phyloP scores from a whole-genome alignment of 2,113 vertebrate genomes.

The Percopsis transmontana region DNA sequence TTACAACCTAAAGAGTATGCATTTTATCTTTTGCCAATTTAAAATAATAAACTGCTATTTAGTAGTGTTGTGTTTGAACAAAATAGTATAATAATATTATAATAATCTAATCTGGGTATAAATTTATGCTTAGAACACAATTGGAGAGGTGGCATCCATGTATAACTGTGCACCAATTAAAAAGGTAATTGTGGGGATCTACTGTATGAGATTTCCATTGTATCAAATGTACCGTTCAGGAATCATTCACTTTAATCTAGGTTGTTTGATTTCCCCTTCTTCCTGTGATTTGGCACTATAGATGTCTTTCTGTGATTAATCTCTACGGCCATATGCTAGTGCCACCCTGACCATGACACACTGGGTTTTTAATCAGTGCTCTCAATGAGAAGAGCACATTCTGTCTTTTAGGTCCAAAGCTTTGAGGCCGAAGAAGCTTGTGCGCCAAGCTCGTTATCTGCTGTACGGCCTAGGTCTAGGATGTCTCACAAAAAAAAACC shows the following conservation, averaged over 20 bases:
- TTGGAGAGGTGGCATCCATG: background rate
- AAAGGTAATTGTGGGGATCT: background rate
- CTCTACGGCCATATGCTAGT: conserved; percentile 56
- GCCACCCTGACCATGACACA: conserved; percentile 41
- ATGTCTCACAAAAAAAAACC: background rate
- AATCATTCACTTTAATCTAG: conserved; percentile 51
- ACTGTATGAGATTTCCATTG: background rate
- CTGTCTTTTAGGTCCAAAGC: conserved; percentile 46
- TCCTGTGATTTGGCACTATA: conserved; percentile 39
- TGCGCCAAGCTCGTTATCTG: conserved; percentile 13
- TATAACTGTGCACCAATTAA: background rate
- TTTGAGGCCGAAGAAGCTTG: conserved; percentile 10
- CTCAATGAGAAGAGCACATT: conserved; percentile 56
- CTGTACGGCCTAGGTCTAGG: background rate
- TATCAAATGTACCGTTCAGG: background rate
- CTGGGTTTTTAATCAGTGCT: conserved; percentile 61
- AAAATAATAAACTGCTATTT: too few species aligned
- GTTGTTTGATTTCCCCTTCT: conserved; percentile 39
- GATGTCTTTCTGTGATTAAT: conserved; percentile 53
- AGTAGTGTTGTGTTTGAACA: too few species aligned
- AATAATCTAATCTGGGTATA: background rate
- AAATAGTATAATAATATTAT: background rate
- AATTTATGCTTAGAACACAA: background rate
- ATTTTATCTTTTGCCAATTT: too few species aligned
- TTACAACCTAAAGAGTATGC: too few species aligned